Base-by-base conservation (phyloP, 2,888 invertebrate species). In the Netelia inedita region DNA sequence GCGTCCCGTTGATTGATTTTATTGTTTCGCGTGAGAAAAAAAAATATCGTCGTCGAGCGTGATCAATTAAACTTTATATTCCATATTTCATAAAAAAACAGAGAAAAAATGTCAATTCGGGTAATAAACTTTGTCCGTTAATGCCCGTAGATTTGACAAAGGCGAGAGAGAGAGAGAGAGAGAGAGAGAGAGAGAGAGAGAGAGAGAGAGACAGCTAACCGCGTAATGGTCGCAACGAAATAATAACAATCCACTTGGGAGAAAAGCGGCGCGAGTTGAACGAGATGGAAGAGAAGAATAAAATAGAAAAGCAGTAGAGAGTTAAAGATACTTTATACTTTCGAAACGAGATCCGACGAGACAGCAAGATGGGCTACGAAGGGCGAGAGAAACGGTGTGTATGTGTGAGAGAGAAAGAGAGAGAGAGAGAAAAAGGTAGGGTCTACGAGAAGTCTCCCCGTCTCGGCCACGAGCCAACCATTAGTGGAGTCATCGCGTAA, bases 401-500 rank as follows among this genome's bases (percentile, higher is more conserved):
- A n/a, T n/a, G n/a, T n/a, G n/a, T n/a, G n/a, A 10, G 28, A 73
- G 61, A 59, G 57, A 76, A 59, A 61, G 63, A 68, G 66, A 57
- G 73, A 79, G 57, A 79, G n/a, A 28, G 46, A 19, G 28, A 61
- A 21, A 61, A 63, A 46, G 63, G 55, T 19, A 50, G 21, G 71
- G 78, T 65, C 53, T 59, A 59, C 68, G 23, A 35, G 68, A 41
- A 69, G 61, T 69, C 71, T 82, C 69, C 76, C 43, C 72, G 63
- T 28, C 59, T 63, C 73, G 61, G 35, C 16, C 71, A 53, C 65
- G 46, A 73, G 65, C 69, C 69, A 57, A 46, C 76, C 83, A 84
- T 81, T 84, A 81, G 81, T 50, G 14, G 50, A 81, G 71, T 76
- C 81, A 81, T 72, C 72, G 68, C 53, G 35, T 35, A 84, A 84